Evolutionary conservation across 2,797 vertebrate species (phyloP).

Genomic region (Coilia nasus): DNA sequence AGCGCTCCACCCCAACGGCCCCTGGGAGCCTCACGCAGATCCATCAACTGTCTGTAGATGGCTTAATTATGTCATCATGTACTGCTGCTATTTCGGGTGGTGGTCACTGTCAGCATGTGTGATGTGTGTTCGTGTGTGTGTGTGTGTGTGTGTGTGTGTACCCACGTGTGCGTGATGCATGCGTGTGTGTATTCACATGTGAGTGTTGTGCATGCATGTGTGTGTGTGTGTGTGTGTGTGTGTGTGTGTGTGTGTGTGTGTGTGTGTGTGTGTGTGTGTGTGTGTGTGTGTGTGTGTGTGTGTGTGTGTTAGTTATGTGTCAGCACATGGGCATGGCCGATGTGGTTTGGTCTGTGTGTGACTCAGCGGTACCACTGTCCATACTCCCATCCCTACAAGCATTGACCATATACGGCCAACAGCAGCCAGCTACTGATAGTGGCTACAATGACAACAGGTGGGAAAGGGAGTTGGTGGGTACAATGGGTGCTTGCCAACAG

Average conservation of each 20-base stretch:
- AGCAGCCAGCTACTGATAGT: not conserved
- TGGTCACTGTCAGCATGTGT: not conserved
- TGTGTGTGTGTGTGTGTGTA: not conserved
- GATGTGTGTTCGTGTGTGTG: not conserved
- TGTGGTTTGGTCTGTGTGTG: not conserved
- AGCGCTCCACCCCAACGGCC: not conserved
- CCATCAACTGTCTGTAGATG: not conserved
- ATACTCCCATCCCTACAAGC: not conserved
- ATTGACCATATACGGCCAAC: not conserved
- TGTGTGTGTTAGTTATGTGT: not conserved
- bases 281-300: not conserved
- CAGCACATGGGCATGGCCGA: not conserved
- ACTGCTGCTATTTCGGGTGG: not conserved
- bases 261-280: not conserved
- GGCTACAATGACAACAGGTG: not conserved
- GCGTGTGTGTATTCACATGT: not conserved
- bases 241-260: not conserved
- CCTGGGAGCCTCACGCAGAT: not conserved
- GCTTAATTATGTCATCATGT: conserved; percentile 1
- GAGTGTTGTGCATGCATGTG: not conserved
- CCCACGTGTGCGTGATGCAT: not conserved
- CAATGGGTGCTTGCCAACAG: not conserved
- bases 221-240: not conserved
- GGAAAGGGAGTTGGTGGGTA: not conserved
- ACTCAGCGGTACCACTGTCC: not conserved